Percentiles rank a stretch among this genome's conserved stretches.
These are phyloP conservation scores for Serrognathus titanus DNA, from an alignment of 2,888 invertebrate species.

Conservation along the genomic window DNA sequence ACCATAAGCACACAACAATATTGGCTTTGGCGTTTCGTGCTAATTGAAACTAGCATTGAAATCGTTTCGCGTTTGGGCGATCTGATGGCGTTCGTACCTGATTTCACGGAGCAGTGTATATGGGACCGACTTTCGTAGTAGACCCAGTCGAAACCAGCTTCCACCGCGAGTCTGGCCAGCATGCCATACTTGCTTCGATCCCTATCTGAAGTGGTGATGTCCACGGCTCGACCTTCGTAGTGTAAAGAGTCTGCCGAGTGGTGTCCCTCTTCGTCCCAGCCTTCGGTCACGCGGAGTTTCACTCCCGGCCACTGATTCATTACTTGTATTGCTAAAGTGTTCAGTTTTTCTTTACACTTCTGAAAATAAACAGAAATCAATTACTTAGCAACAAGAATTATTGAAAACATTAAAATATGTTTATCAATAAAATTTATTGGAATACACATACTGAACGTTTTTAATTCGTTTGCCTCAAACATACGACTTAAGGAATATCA, in stretches of 20 bases:
- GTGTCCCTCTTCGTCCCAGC: conserved; percentile 87
- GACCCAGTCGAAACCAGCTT: conserved; percentile 98
- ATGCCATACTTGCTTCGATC: conserved; percentile 93
- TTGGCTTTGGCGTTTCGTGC: no score
- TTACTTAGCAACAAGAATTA: background rate
- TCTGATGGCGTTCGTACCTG: conserved; percentile 66
- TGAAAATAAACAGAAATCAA: conserved; percentile 53
- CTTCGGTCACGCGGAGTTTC: conserved; percentile 86
- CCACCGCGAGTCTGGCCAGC: conserved; percentile 91
- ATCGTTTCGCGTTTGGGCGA: background rate
- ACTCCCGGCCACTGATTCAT: conserved; percentile 99
- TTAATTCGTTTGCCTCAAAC: no score
- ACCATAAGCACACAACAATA: no score
- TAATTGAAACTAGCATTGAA: background rate
- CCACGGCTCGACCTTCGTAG: conserved; percentile 95
- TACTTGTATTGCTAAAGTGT: conserved; percentile 91
- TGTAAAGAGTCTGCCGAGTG: conserved; percentile 82
- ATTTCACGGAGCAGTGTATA: conserved; percentile 96
- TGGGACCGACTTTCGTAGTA: conserved; percentile 92
- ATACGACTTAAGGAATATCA: no score
- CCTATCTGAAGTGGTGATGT: conserved; percentile 91
- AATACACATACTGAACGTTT: no score
- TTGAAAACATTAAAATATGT: no score
- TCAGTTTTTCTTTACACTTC: conserved; percentile 94
- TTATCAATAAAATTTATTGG: no score